Evolutionary conservation across 2,797 vertebrate genomes (phyloP).

Genomic region (Molossus alvarezi): DNA sequence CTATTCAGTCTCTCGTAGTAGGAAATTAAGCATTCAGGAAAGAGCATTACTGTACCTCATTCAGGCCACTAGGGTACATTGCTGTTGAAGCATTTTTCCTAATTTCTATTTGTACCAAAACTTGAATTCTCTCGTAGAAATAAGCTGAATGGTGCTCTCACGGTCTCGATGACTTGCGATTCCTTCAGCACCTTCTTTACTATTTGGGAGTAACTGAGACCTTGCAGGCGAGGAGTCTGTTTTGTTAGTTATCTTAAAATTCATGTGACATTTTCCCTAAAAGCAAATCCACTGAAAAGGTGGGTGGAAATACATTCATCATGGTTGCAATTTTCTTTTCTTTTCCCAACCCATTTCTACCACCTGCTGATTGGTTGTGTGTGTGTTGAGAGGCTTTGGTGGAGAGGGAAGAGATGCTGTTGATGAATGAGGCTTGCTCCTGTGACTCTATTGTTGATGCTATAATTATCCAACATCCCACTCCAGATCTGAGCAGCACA

Average conservation of each 20-base stretch:
- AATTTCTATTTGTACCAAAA: conserved; percentile 42
- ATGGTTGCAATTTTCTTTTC: neutral
- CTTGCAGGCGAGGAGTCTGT: neutral
- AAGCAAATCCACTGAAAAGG: conserved; percentile 26
- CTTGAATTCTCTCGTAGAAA: conserved; percentile 53
- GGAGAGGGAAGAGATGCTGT: neutral
- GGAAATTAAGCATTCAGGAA: conserved; percentile 57
- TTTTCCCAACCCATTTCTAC: neutral
- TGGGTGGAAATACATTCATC: conserved; percentile 36
- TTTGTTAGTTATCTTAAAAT: conserved; percentile 68
- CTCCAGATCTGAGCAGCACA: neutral
- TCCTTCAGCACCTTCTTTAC: neutral
- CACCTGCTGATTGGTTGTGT: conserved; percentile 1
- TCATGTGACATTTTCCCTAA: conserved; percentile 55
- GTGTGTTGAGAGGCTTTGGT: neutral
- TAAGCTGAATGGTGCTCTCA: neutral
- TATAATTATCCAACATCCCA: neutral
- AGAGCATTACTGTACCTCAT: neutral
- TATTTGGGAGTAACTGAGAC: neutral
- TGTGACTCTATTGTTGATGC: neutral
- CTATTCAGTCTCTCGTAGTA: conserved; percentile 16
- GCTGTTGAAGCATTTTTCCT: neutral
- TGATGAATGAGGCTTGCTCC: neutral
- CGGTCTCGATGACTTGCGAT: neutral
- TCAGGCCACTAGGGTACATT: conserved; percentile 7